Base-by-base conservation (phyloP, 53 echinoderm and acorn worm species). In the Astropecten irregularis region DNA sequence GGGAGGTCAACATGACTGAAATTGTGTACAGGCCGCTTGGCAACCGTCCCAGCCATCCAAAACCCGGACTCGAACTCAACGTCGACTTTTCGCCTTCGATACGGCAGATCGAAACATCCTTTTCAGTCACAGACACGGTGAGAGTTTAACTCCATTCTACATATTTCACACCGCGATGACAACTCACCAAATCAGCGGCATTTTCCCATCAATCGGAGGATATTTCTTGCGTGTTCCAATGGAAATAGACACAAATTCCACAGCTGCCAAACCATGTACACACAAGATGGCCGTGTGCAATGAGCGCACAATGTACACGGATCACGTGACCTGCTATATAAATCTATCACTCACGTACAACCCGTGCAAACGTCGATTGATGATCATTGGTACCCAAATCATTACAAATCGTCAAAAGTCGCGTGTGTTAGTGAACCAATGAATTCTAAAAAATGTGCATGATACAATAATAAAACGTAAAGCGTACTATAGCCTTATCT, bases 31-130 rank as follows among this genome's bases (percentile, higher is more conserved):
- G 93, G 89, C 72, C 91, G 85, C 93, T 93, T 96, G 97, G 93
- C 92, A 92, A 94, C 96, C 82, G 96, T 92, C 72, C 90, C 89
- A 71, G 97, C 97, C 97, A 96, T 96, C 85, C 85, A 95, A 87
- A 49, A 76, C 69, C 71, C 47, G 76, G 37, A 16, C 16, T 36
- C 76, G 76, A 38, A 16, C 69, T 35, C 9, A 22, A 34, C 51
- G 49, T 26, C 49, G 34, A 10, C 56, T 26, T 68, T 44, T 3
- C 68, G 27, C 25, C 32, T 18, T 60, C 48, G 31, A n/a, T 62
- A 46, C 46, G 14, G 79, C 79, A 23, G 26, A 79, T 4, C 18
- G 9, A 47, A 30, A 42, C 16, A 26, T 32, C 19, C 22, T 16
- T 61, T 33, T 29, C 48, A 30, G 10, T 79, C 79, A 48, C 40